Base-by-base conservation (phyloP, 2,113 vertebrate genomes). In the Sciurus niger region DNA sequence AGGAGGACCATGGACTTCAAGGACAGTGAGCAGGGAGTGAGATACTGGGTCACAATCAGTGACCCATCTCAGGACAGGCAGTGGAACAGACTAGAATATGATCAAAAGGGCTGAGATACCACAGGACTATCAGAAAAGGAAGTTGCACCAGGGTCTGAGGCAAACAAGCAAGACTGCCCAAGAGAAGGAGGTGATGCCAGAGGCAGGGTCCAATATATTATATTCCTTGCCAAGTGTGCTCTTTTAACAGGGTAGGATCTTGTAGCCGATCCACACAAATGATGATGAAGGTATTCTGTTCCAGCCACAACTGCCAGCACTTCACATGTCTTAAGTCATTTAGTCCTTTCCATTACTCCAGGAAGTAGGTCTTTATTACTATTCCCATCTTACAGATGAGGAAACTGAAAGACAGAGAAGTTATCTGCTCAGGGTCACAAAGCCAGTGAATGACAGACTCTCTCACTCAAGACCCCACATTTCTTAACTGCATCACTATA, bases 51-150 rank as follows among this genome's bases (percentile, higher is more conserved):
- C 68, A 89, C 11, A 93, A 72, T 84, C 67, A 94, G 77, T 34
- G 46, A 93, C 37, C 53, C 93, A 2, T 72, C 40, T 43, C 40
- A 90, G 24, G 28, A 90, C 40, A 73, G 88, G 58, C 55, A 82
- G 58, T 34, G 65, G 53, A 72, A 82, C 82, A 93, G 58, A 84
- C 34, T 43, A 4, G 60, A 95, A 78, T 78, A 4, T 72, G 60
- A 48, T 37, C 53, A 70, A 90, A 93, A 90, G 91, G 72, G 37
- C 84, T 51, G 12, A 87, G 72, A 67, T 94, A 8, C 67, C 85
- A 85, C 10, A 88, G 72, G 85, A 93, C 58, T 67, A 60, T 77
- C 90, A 90, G 58, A 96, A 96, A 60, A 96, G 88, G 55, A 96
- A 90, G 79, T 10, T 32, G 55, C 48, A 90, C 68, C 53, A 92